These are phyloP conservation scores for Vanessa tameamea DNA, from an alignment of 1,140 invertebrate genomes.

Conservation along the genomic window DNA sequence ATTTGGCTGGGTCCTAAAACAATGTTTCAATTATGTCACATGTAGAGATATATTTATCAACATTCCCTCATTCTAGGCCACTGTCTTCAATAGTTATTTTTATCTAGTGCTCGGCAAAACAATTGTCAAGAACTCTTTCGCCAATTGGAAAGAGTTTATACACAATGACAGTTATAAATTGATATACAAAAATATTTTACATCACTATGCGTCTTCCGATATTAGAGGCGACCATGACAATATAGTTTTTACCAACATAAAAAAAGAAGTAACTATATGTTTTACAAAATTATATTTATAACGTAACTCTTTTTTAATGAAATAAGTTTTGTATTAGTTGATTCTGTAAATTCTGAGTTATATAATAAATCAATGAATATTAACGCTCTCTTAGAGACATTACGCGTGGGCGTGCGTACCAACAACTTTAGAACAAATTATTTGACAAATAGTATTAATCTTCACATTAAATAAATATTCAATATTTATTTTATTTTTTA, in stretches of 20 bases:
- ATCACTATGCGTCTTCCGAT: neutral
- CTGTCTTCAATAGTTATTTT: constrained; percentile 62
- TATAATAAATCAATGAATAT: too few relatives aligned
- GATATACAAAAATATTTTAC: constrained; percentile 54
- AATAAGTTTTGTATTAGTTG: too few relatives aligned
- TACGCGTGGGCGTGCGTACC: too few relatives aligned
- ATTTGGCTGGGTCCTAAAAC: constrained; percentile 39
- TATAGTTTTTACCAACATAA: neutral
- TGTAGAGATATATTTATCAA: constrained; percentile 56
- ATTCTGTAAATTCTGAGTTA: too few relatives aligned
- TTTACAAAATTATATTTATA: too few relatives aligned
- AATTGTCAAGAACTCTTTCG: constrained; percentile 61
- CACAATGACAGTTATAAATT: constrained; percentile 61
- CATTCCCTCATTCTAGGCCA: constrained; percentile 52
- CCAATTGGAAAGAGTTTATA: constrained; percentile 66
- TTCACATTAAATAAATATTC: too few relatives aligned
- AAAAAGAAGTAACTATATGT: too few relatives aligned
- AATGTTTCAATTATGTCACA: constrained; percentile 50
- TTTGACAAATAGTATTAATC: too few relatives aligned
- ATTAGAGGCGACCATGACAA: neutral
- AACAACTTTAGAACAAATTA: too few relatives aligned
- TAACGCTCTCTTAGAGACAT: too few relatives aligned
- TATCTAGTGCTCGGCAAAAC: constrained; percentile 51
- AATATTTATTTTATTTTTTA: too few relatives aligned
- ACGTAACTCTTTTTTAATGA: too few relatives aligned